Percentiles rank a stretch among this genome's conserved stretches.
phyloP scores from a whole-genome alignment of 23 tunicate species.

The Halocynthia roretzi region DNA sequence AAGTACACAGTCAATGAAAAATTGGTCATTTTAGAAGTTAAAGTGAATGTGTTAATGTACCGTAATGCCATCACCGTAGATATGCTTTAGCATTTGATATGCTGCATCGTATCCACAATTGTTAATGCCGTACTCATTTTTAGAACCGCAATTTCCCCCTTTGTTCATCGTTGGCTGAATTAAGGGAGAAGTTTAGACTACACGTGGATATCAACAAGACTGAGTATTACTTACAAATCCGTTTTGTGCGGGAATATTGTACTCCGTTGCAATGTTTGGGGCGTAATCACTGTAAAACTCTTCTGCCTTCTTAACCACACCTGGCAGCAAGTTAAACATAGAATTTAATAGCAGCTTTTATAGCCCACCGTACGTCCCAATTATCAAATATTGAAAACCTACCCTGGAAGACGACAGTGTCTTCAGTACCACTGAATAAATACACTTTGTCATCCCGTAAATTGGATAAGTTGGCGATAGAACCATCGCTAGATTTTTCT shows the following conservation, averaged over 20 bases:
- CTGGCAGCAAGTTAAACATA: not conserved
- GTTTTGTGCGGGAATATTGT: conserved; percentile 8
- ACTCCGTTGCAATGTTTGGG: not conserved
- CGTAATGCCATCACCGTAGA: conserved; percentile 12
- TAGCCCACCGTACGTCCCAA: too few species aligned
- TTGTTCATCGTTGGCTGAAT: conserved; percentile 32
- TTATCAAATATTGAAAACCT: not conserved
- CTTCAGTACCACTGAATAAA: conserved; percentile 21
- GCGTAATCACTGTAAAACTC: conserved; percentile 21
- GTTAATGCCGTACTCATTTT: conserved; percentile 15
- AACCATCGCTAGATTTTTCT: not conserved
- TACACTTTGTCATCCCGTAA: conserved; percentile 19
- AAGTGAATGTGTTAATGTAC: not conserved
- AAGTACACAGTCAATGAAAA: not conserved
- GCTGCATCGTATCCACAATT: conserved; percentile 27
- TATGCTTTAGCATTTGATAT: conserved; percentile 30
- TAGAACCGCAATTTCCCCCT: conserved; percentile 24
- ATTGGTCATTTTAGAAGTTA: not conserved
- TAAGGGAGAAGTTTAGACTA: not conserved
- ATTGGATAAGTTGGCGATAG: conserved; percentile 10
- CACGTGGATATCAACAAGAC: not conserved
- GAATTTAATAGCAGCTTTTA: too few species aligned
- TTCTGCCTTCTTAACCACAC: conserved; percentile 30
- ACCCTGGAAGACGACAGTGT: conserved; percentile 17
- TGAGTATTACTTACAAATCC: conserved; percentile 14